Evolutionary conservation across 1,140 invertebrate genomes (phyloP).

Genomic region (Sminthurinus signatus): DNA sequence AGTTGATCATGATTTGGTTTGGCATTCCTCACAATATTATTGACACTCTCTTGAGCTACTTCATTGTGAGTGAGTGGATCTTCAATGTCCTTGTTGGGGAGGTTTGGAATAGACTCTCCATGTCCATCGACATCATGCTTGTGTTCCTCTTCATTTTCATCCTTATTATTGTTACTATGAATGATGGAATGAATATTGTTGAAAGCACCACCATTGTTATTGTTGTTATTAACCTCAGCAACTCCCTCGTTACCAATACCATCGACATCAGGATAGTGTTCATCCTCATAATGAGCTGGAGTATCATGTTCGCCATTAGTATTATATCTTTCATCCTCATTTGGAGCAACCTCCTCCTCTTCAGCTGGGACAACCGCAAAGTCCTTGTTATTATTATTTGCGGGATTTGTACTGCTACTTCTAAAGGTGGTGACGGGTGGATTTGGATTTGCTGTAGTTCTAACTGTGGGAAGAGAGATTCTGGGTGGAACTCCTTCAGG

Average conservation of each 20-base stretch:
- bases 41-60: slow-evolving; percentile 8
- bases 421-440: too few relatives aligned
- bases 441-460: slow-evolving; percentile 1
- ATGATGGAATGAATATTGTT: not conserved
- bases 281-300: slow-evolving; percentile 34
- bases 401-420: too few relatives aligned
- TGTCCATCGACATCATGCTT: slow-evolving; percentile 10
- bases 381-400: too few relatives aligned
- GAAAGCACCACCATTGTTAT: too few relatives aligned
- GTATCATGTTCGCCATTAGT: slow-evolving; percentile 58
- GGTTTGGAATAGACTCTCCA: slow-evolving; percentile 25
- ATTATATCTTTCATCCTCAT: slow-evolving; percentile 47
- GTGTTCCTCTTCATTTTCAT: not conserved
- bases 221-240: too few relatives aligned
- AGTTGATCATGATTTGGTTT: not conserved
- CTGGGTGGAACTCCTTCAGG: slow-evolving; percentile 23
- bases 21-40: slow-evolving; percentile 6
- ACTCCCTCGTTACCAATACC: too few relatives aligned
- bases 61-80: slow-evolving; percentile 46
- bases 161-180: not conserved
- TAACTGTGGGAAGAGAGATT: not conserved
- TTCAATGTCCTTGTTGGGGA: slow-evolving; percentile 41
- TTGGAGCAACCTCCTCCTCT: too few relatives aligned
- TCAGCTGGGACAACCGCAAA: too few relatives aligned
- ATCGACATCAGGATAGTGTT: not conserved